A percentile compares a stretch with the other conserved stretches of the same genome.
Evolutionary conservation across 1,140 invertebrate species (phyloP).

Genomic region (Lysiphlebus fabarum): DNA sequence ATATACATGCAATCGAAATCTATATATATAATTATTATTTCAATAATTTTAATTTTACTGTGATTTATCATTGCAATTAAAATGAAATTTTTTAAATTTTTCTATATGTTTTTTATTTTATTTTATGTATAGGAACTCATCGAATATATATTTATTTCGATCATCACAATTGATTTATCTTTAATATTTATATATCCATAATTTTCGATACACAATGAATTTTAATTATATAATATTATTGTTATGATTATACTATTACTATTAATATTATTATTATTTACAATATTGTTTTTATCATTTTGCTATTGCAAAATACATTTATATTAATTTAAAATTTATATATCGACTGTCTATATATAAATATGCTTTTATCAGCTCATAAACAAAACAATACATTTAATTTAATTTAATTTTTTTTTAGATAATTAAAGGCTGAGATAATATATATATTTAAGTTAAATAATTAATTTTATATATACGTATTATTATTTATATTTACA

Average conservation of each 20-base stretch:
- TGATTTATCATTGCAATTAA: background rate
- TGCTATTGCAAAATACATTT: slow-evolving; percentile 17
- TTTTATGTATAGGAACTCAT: slow-evolving; percentile 51
- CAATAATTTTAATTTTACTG: too few relatives aligned
- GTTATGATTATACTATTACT: background rate
- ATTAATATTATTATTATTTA: slow-evolving; percentile 8
- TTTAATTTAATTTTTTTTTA: background rate
- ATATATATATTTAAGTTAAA: too few relatives aligned
- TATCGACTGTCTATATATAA: too few relatives aligned
- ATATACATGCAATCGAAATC: too few relatives aligned
- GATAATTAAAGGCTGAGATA: slow-evolving; percentile 3
- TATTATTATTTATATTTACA: slow-evolving; percentile 7
- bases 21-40: too few relatives aligned
- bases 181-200: slow-evolving; percentile 30
- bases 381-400: too few relatives aligned
- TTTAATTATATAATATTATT: slow-evolving; percentile 38
- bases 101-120: slow-evolving; percentile 31
- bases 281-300: background rate
- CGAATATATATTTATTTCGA: slow-evolving; percentile 36
- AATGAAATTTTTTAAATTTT: slow-evolving; percentile 17
- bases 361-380: too few relatives aligned
- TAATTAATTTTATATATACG: too few relatives aligned
- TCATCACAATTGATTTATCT: slow-evolving; percentile 33
- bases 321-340: too few relatives aligned
- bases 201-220: slow-evolving; percentile 34